A percentile compares a stretch with the other conserved stretches of the same genome.
These are phyloP conservation scores for Tipula unca DNA, from an alignment of 2,888 invertebrate genomes.

Conservation along the genomic window DNA sequence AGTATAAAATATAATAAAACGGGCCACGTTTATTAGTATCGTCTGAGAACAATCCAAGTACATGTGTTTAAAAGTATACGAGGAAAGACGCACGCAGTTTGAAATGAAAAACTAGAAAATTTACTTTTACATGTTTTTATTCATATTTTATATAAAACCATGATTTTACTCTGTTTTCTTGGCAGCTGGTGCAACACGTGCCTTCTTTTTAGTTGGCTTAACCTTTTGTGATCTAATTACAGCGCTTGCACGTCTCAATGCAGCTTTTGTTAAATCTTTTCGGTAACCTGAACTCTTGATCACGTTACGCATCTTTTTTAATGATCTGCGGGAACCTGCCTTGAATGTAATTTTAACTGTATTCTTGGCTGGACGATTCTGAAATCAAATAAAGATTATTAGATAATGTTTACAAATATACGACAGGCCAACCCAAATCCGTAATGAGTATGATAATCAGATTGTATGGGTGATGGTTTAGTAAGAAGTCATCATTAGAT, in stretches of 20 bases:
- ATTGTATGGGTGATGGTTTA: constrained; percentile 23
- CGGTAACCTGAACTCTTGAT: neutral
- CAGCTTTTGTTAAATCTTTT: constrained; percentile 52
- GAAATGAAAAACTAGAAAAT: neutral
- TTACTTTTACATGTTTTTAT: neutral
- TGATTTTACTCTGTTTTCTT: constrained; percentile 71
- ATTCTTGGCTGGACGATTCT: constrained; percentile 71
- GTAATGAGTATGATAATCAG: neutral
- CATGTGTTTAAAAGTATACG: no score
- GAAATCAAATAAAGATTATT: neutral
- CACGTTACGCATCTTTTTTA: constrained; percentile 63
- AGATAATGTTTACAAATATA: neutral
- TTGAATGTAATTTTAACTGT: constrained; percentile 73
- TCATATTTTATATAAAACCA: neutral
- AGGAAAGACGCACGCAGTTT: no score
- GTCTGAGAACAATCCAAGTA: no score
- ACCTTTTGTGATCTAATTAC: constrained; percentile 87
- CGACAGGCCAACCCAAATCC: neutral
- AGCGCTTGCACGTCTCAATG: constrained; percentile 87
- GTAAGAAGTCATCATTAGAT: constrained; percentile 22
- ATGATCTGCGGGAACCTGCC: constrained; percentile 77
- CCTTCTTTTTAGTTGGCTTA: constrained; percentile 63
- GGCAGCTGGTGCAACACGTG: constrained; percentile 40
- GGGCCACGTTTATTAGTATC: no score
- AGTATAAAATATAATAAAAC: no score